A percentile compares a stretch with the other conserved stretches of the same genome.
phyloP scores from a whole-genome alignment of 2,888 invertebrate species.

The Pseudoips prasinana region DNA sequence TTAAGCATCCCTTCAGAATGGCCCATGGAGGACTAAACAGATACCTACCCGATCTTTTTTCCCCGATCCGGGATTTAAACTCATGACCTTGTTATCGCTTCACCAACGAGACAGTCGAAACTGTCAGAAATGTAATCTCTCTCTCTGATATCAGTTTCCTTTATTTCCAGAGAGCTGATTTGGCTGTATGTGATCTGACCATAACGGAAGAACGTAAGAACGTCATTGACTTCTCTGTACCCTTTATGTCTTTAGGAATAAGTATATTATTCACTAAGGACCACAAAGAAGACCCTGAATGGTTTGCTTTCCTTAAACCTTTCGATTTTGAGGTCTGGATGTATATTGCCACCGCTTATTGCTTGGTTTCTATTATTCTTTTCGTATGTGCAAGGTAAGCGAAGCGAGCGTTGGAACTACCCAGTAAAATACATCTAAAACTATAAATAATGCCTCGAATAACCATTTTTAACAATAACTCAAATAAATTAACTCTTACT shows the following conservation, averaged over 20 bases:
- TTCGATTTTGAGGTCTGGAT: conserved; percentile 93
- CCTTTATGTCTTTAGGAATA: conserved; percentile 97
- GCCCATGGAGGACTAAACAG: too few relatives aligned
- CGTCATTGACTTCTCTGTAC: conserved; percentile 96
- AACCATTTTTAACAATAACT: too few relatives aligned
- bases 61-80: too few relatives aligned
- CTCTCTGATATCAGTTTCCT: too few relatives aligned
- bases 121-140: too few relatives aligned
- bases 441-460: too few relatives aligned
- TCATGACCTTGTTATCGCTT: too few relatives aligned
- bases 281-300: conserved; percentile 86
- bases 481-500: too few relatives aligned
- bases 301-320: conserved; percentile 94
- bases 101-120: too few relatives aligned
- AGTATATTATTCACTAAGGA: conserved; percentile 93
- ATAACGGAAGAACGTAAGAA: conserved; percentile 95
- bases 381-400: conserved; percentile 89
- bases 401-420: not conserved
- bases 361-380: conserved; percentile 90
- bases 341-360: conserved; percentile 92
- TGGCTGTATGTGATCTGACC: conserved; percentile 87
- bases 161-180: conserved; percentile 61
- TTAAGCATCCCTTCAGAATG: too few relatives aligned
- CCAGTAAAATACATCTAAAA: too few relatives aligned
- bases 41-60: too few relatives aligned